A percentile compares a stretch with the other conserved stretches of the same genome.
Evolutionary conservation across 2,113 vertebrate species (phyloP).

Genomic region (Capreolus pygargus): DNA sequence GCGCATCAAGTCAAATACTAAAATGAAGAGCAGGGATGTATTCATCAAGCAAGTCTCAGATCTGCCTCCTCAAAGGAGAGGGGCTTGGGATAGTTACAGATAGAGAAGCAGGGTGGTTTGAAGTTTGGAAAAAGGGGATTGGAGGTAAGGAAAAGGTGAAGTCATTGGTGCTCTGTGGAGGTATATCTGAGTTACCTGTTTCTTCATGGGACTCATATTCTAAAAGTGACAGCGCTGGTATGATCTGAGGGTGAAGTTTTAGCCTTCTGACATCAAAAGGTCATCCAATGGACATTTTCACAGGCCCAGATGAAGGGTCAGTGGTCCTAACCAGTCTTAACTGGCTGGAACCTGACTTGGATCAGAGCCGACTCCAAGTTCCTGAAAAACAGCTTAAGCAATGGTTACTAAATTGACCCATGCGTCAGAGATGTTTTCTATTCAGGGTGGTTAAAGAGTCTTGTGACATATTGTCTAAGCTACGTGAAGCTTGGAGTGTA

Average conservation of each 20-base stretch:
- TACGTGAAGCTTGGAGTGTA: not conserved
- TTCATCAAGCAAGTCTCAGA: not conserved
- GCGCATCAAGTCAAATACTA: not conserved
- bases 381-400: not conserved
- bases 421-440: not conserved
- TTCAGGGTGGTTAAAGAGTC: not conserved
- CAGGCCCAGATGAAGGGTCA: not conserved
- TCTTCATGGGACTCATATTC: not conserved
- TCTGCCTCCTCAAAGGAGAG: not conserved
- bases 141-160: not conserved
- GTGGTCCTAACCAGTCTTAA: not conserved
- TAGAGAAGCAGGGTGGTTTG: not conserved
- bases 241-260: not conserved
- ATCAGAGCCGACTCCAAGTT: not conserved
- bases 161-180: not conserved
- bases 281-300: not conserved
- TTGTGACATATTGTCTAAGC: not conserved
- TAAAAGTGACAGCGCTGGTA: not conserved
- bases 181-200: not conserved
- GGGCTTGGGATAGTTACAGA: not conserved
- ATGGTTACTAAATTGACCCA: not conserved
- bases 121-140: not conserved
- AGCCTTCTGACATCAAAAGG: not conserved
- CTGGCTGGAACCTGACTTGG: not conserved
- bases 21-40: too few species aligned